Evolutionary conservation across 2,113 vertebrate species (phyloP).

Genomic region (Barnardius zonarius): DNA sequence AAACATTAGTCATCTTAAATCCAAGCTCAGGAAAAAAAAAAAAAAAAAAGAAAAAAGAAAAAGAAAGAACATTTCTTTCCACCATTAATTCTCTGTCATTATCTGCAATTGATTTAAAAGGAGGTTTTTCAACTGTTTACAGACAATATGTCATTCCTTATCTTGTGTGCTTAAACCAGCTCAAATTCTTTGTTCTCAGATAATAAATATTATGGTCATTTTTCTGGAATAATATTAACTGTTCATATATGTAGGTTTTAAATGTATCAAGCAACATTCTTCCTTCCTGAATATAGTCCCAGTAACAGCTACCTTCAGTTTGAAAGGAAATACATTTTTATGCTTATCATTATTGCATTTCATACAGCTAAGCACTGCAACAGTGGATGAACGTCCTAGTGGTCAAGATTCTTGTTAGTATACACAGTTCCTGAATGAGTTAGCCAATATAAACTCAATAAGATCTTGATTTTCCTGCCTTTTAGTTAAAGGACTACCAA

Average conservation of each 20-base stretch:
- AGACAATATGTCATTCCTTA: conserved; percentile 6
- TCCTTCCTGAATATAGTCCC: not conserved
- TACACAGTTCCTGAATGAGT: not conserved
- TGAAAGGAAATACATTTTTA: not conserved
- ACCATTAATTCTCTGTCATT: not conserved
- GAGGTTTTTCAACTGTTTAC: conserved; percentile 12
- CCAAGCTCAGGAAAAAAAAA: not conserved
- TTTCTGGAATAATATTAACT: not conserved
- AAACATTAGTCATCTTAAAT: conserved; percentile 19
- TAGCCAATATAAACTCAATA: not conserved
- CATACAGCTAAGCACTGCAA: not conserved
- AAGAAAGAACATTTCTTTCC: not conserved
- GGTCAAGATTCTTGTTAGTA: not conserved
- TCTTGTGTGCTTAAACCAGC: not conserved
- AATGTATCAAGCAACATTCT: not conserved
- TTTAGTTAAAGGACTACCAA: not conserved
- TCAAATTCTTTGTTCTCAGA: not conserved
- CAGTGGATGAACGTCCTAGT: not conserved
- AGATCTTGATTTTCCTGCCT: not conserved
- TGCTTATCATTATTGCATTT: not conserved
- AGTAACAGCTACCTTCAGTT: not conserved
- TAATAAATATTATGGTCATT: not conserved
- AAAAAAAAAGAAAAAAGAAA: not conserved
- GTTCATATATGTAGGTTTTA: not conserved
- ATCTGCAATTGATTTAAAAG: conserved; percentile 37